A percentile compares a stretch with the other conserved stretches of the same genome.
Conservation (phyloP, 2,113 vertebrate genomes). For the Rhea pennata region DNA sequence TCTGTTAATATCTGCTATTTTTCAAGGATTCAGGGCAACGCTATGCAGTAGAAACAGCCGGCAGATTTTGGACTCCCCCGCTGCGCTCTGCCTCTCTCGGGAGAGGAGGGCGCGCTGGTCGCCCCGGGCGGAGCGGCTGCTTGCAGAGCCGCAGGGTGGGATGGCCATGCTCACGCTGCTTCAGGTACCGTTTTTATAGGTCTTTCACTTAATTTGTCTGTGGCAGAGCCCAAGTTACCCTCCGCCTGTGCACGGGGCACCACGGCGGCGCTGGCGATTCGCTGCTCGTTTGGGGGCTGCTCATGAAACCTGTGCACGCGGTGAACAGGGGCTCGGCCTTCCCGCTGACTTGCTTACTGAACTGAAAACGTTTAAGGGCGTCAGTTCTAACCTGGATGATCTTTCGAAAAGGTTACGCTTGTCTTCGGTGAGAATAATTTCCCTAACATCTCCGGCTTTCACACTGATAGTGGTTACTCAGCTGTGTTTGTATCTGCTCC, state of each 20-base stretch:
- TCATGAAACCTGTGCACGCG: not conserved
- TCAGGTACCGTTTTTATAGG: not conserved
- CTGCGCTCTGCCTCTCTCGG: not conserved
- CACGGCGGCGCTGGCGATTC: not conserved
- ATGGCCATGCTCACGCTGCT: not conserved
- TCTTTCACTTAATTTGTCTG: not conserved
- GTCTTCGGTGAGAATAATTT: not conserved
- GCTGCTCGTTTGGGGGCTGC: not conserved
- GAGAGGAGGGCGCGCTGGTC: constrained; percentile 20
- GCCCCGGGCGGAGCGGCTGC: not conserved
- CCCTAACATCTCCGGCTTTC: not conserved
- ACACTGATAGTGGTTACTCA: not conserved
- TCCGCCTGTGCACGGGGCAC: not conserved
- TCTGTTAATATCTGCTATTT: constrained; percentile 38
- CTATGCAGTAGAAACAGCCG: constrained; percentile 25
- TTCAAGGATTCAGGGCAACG: constrained; percentile 25
- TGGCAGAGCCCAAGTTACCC: not conserved
- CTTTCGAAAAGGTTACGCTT: not conserved
- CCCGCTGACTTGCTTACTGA: not conserved
- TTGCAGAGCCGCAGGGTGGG: constrained; percentile 9
- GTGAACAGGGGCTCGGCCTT: not conserved
- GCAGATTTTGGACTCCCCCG: constrained; percentile 3
- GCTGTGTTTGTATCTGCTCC: not conserved
- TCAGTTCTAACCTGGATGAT: not conserved
- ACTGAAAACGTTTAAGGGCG: not conserved